Base-by-base conservation (phyloP, 2,797 vertebrate species). In the Enteromius afrohamiltoni region DNA sequence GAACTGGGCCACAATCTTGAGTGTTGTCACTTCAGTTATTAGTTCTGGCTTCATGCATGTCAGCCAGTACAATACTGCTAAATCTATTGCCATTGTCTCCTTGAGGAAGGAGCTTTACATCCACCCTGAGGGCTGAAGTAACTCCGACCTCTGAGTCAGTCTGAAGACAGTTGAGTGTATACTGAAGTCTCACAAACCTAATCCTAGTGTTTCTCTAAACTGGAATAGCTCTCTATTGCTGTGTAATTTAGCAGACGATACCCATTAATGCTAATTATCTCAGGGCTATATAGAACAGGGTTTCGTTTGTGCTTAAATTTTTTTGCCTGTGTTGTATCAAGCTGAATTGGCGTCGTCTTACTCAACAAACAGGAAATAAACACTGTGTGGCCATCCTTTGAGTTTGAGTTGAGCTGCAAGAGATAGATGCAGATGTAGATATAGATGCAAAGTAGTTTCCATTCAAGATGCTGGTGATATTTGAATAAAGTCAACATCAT, bases 381-480 rank as follows among this genome's bases (percentile, higher is more conserved):
- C 34, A 29, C 34, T 7, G 34, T 23, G 51, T 58, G 6, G 4
- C 21, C 7, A 40, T 58, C 4, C 13, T 76, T 76, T 76, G 73
- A 40, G 34, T 58, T 76, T 58, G 14, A 58, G 34, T 58, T 53
- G 31, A 34, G 10, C 6, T 79, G 21, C 10, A 2, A 79, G 47
- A n/a, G n/a, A n/a, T n/a, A n/a, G n/a, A n/a, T n/a, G n/a, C n/a
- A n/a, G n/a, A n/a, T n/a, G n/a, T n/a, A n/a, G n/a, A n/a, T n/a
- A n/a, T n/a, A n/a, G n/a, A n/a, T n/a, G n/a, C 60, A 53, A 67
- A 74, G 49, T 14, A 62, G 53, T 81, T 81, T 69, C 78, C 69
- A 64, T 81, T 74, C 69, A 64, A 53, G 47, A 75, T 74, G 42
- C 58, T 49, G 29, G 21, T 49, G 53, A 31, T 58, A 29, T 60